Conservation (phyloP, 2,888 invertebrate genomes). For the Acleris holmiana region DNA sequence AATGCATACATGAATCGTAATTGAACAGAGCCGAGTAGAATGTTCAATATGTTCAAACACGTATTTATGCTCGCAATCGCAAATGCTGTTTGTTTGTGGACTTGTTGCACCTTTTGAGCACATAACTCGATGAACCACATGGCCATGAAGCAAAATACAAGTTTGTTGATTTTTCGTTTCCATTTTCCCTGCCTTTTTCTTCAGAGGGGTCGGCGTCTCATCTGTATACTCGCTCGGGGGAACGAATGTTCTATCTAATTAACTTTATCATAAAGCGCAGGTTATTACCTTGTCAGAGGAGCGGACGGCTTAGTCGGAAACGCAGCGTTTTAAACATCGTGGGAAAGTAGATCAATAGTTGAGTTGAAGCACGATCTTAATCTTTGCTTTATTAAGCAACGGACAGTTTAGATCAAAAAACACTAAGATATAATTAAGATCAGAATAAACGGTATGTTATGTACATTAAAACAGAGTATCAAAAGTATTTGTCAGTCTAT, state of each 20-base stretch:
- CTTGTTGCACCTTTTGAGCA: conserved; percentile 36
- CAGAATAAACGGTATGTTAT: no score
- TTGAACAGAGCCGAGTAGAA: not conserved
- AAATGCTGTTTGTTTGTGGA: conserved; percentile 18
- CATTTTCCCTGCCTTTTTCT: conserved; percentile 60
- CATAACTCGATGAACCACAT: conserved; percentile 39
- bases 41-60: conserved; percentile 11
- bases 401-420: no score
- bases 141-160: conserved; percentile 34
- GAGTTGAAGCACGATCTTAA: not conserved
- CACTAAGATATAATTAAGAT: no score
- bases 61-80: conserved; percentile 1
- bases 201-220: conserved; percentile 57
- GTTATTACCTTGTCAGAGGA: conserved; percentile 72
- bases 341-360: conserved; percentile 46
- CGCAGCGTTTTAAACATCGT: conserved; percentile 47
- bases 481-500: no score
- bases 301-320: conserved; percentile 66
- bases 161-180: conserved; percentile 54
- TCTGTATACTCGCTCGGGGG: conserved; percentile 74
- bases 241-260: conserved; percentile 81
- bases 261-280: conserved; percentile 79
- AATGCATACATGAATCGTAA: conserved; percentile 1
- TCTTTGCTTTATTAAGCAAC: conserved; percentile 19
- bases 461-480: no score